These are phyloP conservation scores for Hydrochoerus hydrochaeris DNA, from an alignment of 2,113 vertebrate species.

Conservation along the genomic window DNA sequence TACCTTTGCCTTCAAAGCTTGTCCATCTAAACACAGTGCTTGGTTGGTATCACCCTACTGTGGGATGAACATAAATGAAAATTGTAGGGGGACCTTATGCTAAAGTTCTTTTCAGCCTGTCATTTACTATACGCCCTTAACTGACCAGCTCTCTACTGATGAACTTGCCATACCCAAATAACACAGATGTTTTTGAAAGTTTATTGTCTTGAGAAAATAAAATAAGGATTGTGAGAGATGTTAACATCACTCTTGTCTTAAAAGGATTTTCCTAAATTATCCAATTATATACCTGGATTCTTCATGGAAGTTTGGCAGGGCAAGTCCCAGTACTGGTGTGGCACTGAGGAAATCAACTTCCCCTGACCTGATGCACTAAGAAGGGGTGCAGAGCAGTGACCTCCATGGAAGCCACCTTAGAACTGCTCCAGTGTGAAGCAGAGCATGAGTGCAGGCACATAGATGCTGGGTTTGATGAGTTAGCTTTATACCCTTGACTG, in stretches of 20 bases:
- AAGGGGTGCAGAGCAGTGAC: background rate
- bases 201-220: constrained; percentile 52
- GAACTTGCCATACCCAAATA: constrained; percentile 24
- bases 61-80: background rate
- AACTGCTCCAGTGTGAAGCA: background rate
- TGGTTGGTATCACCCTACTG: background rate
- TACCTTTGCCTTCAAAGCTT: background rate
- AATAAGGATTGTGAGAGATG: constrained; percentile 59
- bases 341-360: background rate
- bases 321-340: background rate
- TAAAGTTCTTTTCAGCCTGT: background rate
- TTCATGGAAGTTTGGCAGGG: background rate
- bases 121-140: constrained; percentile 14
- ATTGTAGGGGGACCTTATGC: constrained; percentile 6
- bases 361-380: background rate
- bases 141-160: background rate
- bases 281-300: constrained; percentile 50
- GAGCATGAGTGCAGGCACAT: background rate
- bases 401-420: background rate
- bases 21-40: background rate
- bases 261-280: constrained; percentile 65
- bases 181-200: constrained; percentile 52
- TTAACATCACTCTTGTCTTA: constrained; percentile 46
- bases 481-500: constrained; percentile 77
- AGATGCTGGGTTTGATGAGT: constrained; percentile 45